phyloP scores from a whole-genome alignment of 2,113 vertebrate genomes.

The Natator depressus region DNA sequence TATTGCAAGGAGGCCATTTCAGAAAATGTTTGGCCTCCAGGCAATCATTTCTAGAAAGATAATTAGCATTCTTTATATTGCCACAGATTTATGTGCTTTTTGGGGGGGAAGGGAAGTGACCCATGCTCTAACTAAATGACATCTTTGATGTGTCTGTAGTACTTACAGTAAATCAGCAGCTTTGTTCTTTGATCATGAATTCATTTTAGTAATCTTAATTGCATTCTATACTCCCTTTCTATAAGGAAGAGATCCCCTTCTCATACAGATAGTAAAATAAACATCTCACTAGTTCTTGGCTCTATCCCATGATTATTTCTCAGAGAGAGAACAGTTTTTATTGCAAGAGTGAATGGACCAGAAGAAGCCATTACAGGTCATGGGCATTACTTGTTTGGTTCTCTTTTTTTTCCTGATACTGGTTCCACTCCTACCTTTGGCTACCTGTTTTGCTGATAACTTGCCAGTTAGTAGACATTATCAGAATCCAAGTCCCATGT shows the following conservation, averaged over 20 bases:
- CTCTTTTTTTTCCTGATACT: not conserved
- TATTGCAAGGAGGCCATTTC: not conserved
- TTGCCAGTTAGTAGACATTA: constrained; percentile 13
- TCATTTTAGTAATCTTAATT: not conserved
- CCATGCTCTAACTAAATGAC: not conserved
- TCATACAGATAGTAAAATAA: not conserved
- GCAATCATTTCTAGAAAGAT: constrained; percentile 6
- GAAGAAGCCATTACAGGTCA: not conserved
- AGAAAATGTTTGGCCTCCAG: constrained; percentile 1
- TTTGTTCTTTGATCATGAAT: not conserved
- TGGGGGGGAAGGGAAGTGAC: not conserved
- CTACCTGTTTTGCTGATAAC: constrained; percentile 30
- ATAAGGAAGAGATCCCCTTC: not conserved
- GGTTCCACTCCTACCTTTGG: not conserved
- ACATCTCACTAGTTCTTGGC: not conserved
- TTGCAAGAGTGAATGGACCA: not conserved
- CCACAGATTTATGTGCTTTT: not conserved
- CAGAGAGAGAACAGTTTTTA: not conserved
- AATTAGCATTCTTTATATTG: constrained; percentile 13
- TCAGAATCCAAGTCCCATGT: not conserved
- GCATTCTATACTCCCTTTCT: not conserved
- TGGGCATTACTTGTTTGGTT: not conserved
- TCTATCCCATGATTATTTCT: not conserved
- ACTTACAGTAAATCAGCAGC: not conserved
- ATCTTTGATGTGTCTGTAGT: not conserved